A percentile compares a stretch with the other conserved stretches of the same genome.
Evolutionary conservation across 2,888 invertebrate genomes (phyloP).

Genomic region (Phortica magna): DNA sequence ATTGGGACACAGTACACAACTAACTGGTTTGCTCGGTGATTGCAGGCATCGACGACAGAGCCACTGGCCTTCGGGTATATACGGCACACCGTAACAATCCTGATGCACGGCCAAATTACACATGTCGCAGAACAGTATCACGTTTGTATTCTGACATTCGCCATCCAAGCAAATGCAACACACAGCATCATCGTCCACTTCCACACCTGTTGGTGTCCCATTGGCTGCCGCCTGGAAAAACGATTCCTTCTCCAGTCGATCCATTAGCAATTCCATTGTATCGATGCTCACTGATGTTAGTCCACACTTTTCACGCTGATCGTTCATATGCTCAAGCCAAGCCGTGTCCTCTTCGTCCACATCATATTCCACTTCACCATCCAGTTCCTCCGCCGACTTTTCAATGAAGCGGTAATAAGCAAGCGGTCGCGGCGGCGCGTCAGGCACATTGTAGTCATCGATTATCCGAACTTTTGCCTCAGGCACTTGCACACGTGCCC

Average conservation of each 20-base stretch:
- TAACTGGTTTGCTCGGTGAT: constrained; percentile 96
- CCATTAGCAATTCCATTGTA: constrained; percentile 97
- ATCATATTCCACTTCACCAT: constrained; percentile 97
- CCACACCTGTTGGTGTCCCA: constrained; percentile 85
- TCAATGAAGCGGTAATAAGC: constrained; percentile 97
- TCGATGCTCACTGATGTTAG: constrained; percentile 90
- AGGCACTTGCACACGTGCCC: constrained; percentile 81
- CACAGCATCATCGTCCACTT: constrained; percentile 98
- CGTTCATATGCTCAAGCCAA: constrained; percentile 94
- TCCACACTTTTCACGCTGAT: constrained; percentile 85
- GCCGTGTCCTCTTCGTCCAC: constrained; percentile 98
- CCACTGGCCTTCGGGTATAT: constrained; percentile 99
- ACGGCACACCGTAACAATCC: constrained; percentile 97
- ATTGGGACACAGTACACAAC: constrained; percentile 98
- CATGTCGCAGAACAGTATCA: constrained; percentile 99
- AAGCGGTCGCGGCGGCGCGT: constrained; percentile 90
- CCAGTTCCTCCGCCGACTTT: constrained; percentile 94
- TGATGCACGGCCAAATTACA: constrained; percentile 99
- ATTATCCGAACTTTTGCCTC: constrained; percentile 85
- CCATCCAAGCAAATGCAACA: constrained; percentile 99
- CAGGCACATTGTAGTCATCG: constrained; percentile 88
- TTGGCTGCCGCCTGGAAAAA: constrained; percentile 90
- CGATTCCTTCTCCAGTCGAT: constrained; percentile 97
- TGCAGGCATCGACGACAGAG: constrained; percentile 96
- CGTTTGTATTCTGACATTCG: constrained; percentile 98